Base-by-base conservation (phyloP, 2,888 invertebrate genomes). In the Priocnemis perturbator region DNA sequence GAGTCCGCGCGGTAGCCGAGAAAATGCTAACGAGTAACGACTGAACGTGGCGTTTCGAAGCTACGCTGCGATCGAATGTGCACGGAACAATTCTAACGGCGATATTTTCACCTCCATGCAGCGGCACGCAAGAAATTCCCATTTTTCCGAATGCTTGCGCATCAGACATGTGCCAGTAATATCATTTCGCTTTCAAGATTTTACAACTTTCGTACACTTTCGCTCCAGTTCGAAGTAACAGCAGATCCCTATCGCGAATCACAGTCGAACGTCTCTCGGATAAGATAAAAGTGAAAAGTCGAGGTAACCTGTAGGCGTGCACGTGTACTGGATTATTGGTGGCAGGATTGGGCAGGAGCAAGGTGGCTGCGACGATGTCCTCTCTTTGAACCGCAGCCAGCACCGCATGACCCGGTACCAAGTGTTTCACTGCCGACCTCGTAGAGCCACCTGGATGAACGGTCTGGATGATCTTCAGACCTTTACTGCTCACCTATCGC, bases 271-370 rank as follows among this genome's bases (percentile, higher is more conserved):
- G 26, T 26, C 11, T 3, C 11, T 37, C n/a, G 14, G 11, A 37
- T 11, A 11, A 11, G 14, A 9, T 37, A 37, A 11, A 37, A 37
- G 14, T 11, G 37, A 37, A 37, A 37, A 37, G 2, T 37, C 7
- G 37, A 7, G 37, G 37, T 37, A 50, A 87, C 89, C 89, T 87
- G 87, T 93, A 98, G 63, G 97, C 98, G 88, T 99, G 98, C 2
- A 98, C 97, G 87, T 98, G 98, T 26, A 98, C 94, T 0, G 98
- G 98, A 87, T 97, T 97, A 79, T 96, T 95, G 9, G 98, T 98
- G 65, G 96, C 94, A 0, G 98, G 98, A 90, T 98, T 98, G 88
- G 96, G 97, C 0, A 98, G 93, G 57, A 98, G 91, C 76, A 98
- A 92, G 66, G 98, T 97, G 82, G 97, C 97, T 0, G 97, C 97